A percentile compares a stretch with the other conserved stretches of the same genome.
Evolutionary conservation across 2,888 invertebrate genomes (phyloP).

Genomic region (Leucophenga montana): DNA sequence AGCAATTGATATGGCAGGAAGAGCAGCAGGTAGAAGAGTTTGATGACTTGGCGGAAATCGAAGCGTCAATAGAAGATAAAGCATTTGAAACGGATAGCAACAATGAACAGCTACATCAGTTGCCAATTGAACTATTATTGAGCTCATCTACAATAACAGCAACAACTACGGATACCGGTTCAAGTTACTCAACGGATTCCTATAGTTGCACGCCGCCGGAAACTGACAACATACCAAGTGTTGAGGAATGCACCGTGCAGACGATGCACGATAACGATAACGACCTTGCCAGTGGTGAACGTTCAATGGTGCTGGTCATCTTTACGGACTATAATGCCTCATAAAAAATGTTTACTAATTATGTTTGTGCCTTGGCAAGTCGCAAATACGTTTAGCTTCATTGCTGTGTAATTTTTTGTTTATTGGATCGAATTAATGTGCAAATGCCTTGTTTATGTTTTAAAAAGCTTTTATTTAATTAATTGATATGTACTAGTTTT

Average conservation of each 20-base stretch:
- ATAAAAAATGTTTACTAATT: slow-evolving; percentile 30
- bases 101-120: slow-evolving; percentile 46
- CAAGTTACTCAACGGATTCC: slow-evolving; percentile 48
- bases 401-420: slow-evolving; percentile 3
- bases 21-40: slow-evolving; percentile 39
- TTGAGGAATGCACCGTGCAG: not conserved
- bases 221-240: slow-evolving; percentile 25
- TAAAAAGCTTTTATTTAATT: slow-evolving; percentile 27
- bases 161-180: slow-evolving; percentile 36
- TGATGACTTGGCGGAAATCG: slow-evolving; percentile 5
- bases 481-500: slow-evolving; percentile 43
- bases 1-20: slow-evolving; percentile 43
- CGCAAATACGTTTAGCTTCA: not conserved
- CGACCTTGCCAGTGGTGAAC: slow-evolving; percentile 39
- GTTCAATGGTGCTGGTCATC: slow-evolving; percentile 62
- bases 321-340: slow-evolving; percentile 57
- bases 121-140: slow-evolving; percentile 60
- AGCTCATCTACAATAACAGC: slow-evolving; percentile 49
- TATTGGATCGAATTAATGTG: not conserved
- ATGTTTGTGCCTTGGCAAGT: not conserved
- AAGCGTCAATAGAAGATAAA: slow-evolving; percentile 32
- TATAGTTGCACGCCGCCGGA: slow-evolving; percentile 40
- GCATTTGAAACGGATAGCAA: slow-evolving; percentile 46
- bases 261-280: not conserved
- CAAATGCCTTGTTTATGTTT: slow-evolving; percentile 15